These are phyloP conservation scores for Sebastes dallii DNA, from an alignment of 2,797 vertebrate genomes.

Conservation along the genomic window DNA sequence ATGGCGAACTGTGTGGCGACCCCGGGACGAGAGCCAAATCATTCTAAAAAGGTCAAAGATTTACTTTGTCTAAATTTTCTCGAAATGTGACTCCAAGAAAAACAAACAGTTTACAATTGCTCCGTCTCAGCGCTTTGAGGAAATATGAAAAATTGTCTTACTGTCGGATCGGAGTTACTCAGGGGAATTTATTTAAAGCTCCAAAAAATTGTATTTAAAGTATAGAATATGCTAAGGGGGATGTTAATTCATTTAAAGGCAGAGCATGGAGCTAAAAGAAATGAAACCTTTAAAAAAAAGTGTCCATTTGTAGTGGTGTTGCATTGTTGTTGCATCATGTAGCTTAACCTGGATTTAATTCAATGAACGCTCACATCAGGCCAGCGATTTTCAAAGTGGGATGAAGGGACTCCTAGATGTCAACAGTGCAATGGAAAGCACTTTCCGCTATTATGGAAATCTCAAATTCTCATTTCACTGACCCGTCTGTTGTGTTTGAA, in stretches of 20 bases:
- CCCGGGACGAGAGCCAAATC: conserved; percentile 54
- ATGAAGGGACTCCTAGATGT: not conserved
- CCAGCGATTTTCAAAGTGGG: not conserved
- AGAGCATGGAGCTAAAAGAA: not conserved
- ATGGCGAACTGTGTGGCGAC: conserved; percentile 58
- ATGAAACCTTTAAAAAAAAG: not conserved
- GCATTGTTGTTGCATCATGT: conserved; percentile 1
- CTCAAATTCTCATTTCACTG: not conserved
- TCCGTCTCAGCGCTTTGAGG: conserved; percentile 24
- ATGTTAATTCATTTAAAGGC: not conserved
- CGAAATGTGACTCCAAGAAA: conserved; percentile 59
- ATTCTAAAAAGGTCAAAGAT: conserved; percentile 77
- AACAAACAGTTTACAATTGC: conserved; percentile 62
- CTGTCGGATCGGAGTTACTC: conserved; percentile 34
- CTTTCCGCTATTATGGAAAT: conserved; percentile 14
- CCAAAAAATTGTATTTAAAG: conserved; percentile 38
- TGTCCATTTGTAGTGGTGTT: not conserved
- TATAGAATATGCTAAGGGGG: conserved; percentile 2
- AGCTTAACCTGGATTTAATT: conserved; percentile 18
- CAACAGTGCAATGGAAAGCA: not conserved
- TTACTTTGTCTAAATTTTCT: conserved; percentile 68
- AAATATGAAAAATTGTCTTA: conserved; percentile 47
- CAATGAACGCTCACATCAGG: not conserved
- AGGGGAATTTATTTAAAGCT: conserved; percentile 42
- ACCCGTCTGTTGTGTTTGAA: not conserved